Evolutionary conservation across 2,797 vertebrate species (phyloP), one percentile per base, ranked within the genome.

Genomic region (Lates japonicus): DNA sequence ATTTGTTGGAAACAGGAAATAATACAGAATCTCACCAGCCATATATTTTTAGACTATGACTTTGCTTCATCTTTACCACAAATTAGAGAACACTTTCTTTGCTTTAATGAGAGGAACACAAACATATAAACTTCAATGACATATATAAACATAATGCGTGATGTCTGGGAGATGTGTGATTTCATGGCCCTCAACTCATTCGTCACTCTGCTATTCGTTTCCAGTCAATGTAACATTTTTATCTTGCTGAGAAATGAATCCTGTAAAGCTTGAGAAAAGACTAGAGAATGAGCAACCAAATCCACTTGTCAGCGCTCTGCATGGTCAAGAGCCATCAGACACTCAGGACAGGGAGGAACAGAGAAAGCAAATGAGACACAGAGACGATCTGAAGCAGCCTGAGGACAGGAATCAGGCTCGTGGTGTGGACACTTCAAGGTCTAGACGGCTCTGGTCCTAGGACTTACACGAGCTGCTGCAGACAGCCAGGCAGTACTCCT

Each of bases 401-500:
- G 80, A 87, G 63, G 81, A 90, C 84, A 84, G 86, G 76, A 80
- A 42, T 84, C 81, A 83, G 82, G 76, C 86, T 60, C 1, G 20
- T 35, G 54, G 51, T 54, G 60, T 10, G 8, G 80, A 83, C 76
- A 42, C 67, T 46, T 85, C 65, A 59, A 67, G 68, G 33, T 61
- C 60, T 35, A 42, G 51, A 54, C 29, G 11, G 46, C 78, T 88
- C 83, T 44, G 5, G 58, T 71, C 85, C 87, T 42, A 70, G 71
- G 83, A 99, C 98, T 99, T 99, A 99, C 98, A 95, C 96, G 97
- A 96, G 96, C 97, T 97, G 96, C 97, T 96, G 97, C 98, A 91
- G 95, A 97, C 97, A 96, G 95, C 96, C 93, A 99, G 93, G 97
- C 98, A 99, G 97, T 99, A 99, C 73, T 99, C 97, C 95, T 99